Conservation (phyloP, 2,888 invertebrate genomes). For the Endomychus coccineus region DNA sequence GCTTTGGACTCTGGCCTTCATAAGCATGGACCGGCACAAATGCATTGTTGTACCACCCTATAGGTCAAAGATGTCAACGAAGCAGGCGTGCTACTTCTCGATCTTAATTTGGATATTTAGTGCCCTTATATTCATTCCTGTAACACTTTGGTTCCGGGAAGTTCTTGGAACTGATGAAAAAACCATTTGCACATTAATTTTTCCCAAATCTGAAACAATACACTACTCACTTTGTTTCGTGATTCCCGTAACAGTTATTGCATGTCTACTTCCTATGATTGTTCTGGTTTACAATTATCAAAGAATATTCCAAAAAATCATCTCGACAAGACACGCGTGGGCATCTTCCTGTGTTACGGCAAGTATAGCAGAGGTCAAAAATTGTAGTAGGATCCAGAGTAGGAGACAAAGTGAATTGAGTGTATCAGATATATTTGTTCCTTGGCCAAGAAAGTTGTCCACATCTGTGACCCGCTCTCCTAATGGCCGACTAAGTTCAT, state of each 20-base stretch:
- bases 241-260: slow-evolving; percentile 45
- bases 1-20: slow-evolving; percentile 51
- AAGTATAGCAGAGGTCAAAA: slow-evolving; percentile 29
- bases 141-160: slow-evolving; percentile 48
- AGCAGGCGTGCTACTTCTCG: slow-evolving; percentile 41
- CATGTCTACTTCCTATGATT: slow-evolving; percentile 49
- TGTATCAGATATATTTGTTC: slow-evolving; percentile 45
- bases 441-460: slow-evolving; percentile 45
- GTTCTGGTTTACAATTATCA: slow-evolving; percentile 50
- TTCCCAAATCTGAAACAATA: slow-evolving; percentile 44
- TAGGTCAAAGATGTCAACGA: slow-evolving; percentile 46
- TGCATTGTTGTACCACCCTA: slow-evolving; percentile 52
- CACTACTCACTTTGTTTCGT: slow-evolving; percentile 48
- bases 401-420: slow-evolving; percentile 47
- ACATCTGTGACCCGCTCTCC: slow-evolving; percentile 31
- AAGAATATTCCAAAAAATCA: slow-evolving; percentile 48
- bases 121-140: slow-evolving; percentile 46
- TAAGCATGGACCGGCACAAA: slow-evolving; percentile 51
- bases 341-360: slow-evolving; percentile 44
- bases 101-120: slow-evolving; percentile 47
- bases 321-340: slow-evolving; percentile 48
- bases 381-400: slow-evolving; percentile 26
- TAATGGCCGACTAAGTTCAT: slow-evolving; percentile 41
- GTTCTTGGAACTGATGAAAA: slow-evolving; percentile 28
- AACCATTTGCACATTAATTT: slow-evolving; percentile 49